A percentile compares a stretch with the other conserved stretches of the same genome.
These are phyloP conservation scores for Petrocephalus microphthalmus DNA, from an alignment of 2,113 vertebrate species.

Conservation along the genomic window DNA sequence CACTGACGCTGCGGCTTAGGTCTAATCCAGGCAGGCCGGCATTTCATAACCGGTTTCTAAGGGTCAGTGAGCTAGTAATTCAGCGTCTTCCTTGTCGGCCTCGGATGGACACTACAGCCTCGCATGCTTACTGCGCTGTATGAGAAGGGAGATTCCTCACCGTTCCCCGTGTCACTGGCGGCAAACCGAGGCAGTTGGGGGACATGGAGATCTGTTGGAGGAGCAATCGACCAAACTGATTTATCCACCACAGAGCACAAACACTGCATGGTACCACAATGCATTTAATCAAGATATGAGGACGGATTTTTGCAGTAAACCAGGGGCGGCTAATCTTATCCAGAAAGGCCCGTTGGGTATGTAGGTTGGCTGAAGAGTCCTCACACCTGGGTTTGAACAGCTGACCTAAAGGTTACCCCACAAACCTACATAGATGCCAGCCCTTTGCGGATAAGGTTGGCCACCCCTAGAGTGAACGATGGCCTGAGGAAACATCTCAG, in stretches of 20 bases:
- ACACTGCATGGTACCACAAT: not conserved
- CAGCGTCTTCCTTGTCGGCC: not conserved
- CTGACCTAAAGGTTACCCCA: no score
- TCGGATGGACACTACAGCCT: not conserved
- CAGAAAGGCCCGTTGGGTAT: no score
- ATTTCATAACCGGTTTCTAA: not conserved
- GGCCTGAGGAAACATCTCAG: not conserved
- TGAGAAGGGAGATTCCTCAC: not conserved
- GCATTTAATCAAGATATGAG: not conserved
- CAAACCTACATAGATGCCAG: no score
- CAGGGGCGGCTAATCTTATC: no score
- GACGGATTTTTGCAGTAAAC: not conserved
- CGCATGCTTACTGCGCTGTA: not conserved
- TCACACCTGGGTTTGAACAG: no score
- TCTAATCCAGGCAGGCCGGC: not conserved
- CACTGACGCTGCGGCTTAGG: not conserved
- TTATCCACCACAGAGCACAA: not conserved
- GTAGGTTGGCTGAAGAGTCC: no score
- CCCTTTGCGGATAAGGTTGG: no score
- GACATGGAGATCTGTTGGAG: not conserved
- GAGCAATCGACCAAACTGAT: not conserved
- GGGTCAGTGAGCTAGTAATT: not conserved
- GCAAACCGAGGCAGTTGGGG: not conserved
- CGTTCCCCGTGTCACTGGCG: not conserved
- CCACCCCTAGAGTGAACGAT: no score